These are phyloP conservation scores for Ginglymostoma cirratum DNA, from an alignment of 2,113 vertebrate species.

Conservation along the genomic window DNA sequence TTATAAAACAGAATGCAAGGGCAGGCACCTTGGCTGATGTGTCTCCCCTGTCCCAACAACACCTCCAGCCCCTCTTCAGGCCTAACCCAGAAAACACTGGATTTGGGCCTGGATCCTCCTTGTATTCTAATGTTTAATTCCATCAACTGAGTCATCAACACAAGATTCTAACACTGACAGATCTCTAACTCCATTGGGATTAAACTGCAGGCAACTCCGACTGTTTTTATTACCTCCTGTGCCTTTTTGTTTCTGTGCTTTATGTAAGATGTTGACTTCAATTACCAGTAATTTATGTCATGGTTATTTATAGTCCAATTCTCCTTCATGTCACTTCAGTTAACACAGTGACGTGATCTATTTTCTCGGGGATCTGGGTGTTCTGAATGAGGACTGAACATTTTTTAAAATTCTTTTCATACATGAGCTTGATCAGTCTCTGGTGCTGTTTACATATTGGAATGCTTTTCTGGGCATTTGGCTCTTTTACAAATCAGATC, in stretches of 20 bases:
- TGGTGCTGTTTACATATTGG: not conserved
- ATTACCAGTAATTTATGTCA: slow-evolving; percentile 21
- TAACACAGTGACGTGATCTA: not conserved
- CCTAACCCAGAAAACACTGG: not conserved
- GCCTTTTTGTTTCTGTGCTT: not conserved
- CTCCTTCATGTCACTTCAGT: slow-evolving; percentile 29
- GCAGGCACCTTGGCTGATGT: not conserved
- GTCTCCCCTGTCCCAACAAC: not conserved
- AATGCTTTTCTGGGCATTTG: not conserved
- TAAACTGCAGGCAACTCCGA: not conserved
- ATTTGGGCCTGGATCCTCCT: not conserved
- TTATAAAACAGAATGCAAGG: not conserved
- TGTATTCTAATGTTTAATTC: not conserved
- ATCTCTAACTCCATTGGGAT: not conserved
- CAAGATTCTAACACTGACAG: not conserved
- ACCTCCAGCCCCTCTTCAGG: too few relatives aligned
- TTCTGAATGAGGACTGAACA: not conserved
- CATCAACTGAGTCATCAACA: slow-evolving; percentile 6
- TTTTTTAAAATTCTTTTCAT: not conserved
- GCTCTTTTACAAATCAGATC: not conserved
- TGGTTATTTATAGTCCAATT: slow-evolving; percentile 27
- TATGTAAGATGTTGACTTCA: slow-evolving; percentile 13
- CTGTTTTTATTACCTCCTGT: slow-evolving; percentile 1
- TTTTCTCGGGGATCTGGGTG: not conserved
- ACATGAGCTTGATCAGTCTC: not conserved